Evolutionary conservation across 2,113 vertebrate species (phyloP).

Genomic region (Phoxinus phoxinus): DNA sequence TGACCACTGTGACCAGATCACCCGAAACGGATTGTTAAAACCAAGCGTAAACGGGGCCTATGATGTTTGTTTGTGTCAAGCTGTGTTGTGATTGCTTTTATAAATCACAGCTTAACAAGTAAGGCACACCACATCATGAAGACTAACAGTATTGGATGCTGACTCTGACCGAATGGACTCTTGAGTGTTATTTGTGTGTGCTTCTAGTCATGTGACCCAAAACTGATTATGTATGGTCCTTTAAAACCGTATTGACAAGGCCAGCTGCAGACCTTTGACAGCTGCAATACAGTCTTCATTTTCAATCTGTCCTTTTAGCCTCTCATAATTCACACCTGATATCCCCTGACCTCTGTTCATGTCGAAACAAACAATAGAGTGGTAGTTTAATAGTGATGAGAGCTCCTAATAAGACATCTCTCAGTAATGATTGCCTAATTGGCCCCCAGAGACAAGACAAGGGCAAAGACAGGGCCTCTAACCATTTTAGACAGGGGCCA

Average conservation of each 20-base stretch:
- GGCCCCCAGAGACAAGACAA: constrained; percentile 64
- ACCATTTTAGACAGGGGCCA: constrained; percentile 69
- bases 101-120: constrained; percentile 72
- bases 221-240: constrained; percentile 33
- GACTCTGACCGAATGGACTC: neutral
- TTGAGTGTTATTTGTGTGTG: neutral
- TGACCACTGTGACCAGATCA: constrained; percentile 13
- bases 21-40: neutral
- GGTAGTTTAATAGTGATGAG: constrained; percentile 14
- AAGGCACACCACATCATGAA: constrained; percentile 52
- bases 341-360: constrained; percentile 3
- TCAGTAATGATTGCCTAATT: constrained; percentile 68
- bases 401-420: constrained; percentile 36
- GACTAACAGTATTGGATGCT: constrained; percentile 14
- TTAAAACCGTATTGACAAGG: constrained; percentile 12
- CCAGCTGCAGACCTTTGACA: constrained; percentile 34
- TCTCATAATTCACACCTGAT: constrained; percentile 39
- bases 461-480: constrained; percentile 65
- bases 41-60: constrained; percentile 7
- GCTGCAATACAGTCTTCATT: constrained; percentile 20
- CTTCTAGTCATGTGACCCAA: constrained; percentile 16
- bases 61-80: constrained; percentile 70
- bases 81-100: constrained; percentile 68
- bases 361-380: constrained; percentile 20
- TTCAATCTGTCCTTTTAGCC: constrained; percentile 27